A percentile compares a stretch with the other conserved stretches of the same genome.
Conservation (phyloP, 2,797 vertebrate species). For the Cephalopachus bancanus region DNA sequence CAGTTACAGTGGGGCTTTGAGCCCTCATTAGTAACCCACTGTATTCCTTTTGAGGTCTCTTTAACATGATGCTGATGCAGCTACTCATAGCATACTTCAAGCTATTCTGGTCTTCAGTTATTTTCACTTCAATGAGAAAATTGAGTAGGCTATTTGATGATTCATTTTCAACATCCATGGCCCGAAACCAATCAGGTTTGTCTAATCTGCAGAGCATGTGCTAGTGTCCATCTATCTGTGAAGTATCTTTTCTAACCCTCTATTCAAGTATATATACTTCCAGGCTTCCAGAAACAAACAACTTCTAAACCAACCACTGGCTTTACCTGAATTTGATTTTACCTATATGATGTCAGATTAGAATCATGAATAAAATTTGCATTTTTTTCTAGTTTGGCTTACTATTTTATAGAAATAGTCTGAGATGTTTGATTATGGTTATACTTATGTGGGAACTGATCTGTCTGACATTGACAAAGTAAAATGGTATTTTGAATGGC, state of each 20-base stretch:
- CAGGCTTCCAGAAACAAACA: constrained; percentile 4
- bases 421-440: constrained; percentile 48
- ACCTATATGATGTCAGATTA: constrained; percentile 24
- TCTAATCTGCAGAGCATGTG: not conserved
- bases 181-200: constrained; percentile 53
- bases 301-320: not conserved
- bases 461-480: constrained; percentile 57
- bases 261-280: not conserved
- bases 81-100: not conserved
- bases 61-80: not conserved
- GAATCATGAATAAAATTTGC: constrained; percentile 2
- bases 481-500: constrained; percentile 55
- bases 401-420: not conserved
- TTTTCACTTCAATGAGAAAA: constrained; percentile 58
- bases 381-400: not conserved
- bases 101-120: constrained; percentile 42
- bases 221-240: constrained; percentile 29
- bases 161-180: not conserved
- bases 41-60: constrained; percentile 1
- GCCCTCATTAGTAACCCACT: not conserved
- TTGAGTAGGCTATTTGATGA: constrained; percentile 59
- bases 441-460: constrained; percentile 17
- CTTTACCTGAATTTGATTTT: constrained; percentile 48
- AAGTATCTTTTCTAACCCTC: constrained; percentile 20
- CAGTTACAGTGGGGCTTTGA: not conserved